Conservation (phyloP, 2,113 vertebrate species). For the Rhinolophus sinicus region DNA sequence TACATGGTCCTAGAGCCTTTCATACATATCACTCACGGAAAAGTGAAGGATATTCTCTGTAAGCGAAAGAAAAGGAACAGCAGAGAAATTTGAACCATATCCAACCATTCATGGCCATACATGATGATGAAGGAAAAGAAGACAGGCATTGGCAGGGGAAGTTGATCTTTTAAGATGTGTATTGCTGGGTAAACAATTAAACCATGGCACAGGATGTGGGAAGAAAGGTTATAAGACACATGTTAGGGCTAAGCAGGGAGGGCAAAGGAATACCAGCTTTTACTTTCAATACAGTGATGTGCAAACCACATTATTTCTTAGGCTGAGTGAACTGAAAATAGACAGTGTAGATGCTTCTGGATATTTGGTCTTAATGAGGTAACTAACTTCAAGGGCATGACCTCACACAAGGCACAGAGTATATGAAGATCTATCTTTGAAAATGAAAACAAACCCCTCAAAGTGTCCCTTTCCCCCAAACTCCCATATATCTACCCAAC, state of each 20-base stretch:
- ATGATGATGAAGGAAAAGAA: neutral
- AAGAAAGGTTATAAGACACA: neutral
- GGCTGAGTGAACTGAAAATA: neutral
- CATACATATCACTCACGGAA: neutral
- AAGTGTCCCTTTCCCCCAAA: neutral
- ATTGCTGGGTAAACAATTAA: neutral
- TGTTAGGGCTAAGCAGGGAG: neutral
- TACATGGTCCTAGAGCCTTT: neutral
- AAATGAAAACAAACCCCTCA: slow-evolving; percentile 33
- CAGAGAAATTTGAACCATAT: neutral
- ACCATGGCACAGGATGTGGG: neutral
- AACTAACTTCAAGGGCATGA: neutral
- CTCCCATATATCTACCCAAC: neutral
- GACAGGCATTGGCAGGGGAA: neutral
- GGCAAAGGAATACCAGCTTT: neutral
- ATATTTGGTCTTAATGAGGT: neutral
- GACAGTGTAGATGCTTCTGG: neutral
- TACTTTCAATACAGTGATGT: neutral
- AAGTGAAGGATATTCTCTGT: neutral
- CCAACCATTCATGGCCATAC: neutral
- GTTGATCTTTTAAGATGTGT: neutral
- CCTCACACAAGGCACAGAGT: neutral
- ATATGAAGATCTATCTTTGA: slow-evolving; percentile 21
- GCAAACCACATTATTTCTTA: neutral
- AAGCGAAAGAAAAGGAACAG: slow-evolving; percentile 12